Evolutionary conservation across 2,888 invertebrate genomes (phyloP), one percentile per base, ranked within the genome.

Genomic region (Kuschelorhynchus macadamiae): DNA sequence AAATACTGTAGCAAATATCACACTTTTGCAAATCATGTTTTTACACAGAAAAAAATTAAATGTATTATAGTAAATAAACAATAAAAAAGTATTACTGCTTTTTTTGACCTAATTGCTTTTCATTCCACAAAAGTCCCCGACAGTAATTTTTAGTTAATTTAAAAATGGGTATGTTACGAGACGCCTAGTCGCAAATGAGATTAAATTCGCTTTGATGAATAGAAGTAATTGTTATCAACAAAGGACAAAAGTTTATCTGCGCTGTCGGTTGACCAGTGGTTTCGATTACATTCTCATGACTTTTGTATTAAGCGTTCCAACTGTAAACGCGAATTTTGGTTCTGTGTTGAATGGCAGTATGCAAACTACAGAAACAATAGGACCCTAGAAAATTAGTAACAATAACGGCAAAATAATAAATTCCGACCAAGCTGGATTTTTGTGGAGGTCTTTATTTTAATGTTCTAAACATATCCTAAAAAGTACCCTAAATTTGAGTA

Each of bases 191-290:
- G 25, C 36, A 12, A 36, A 36, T 36, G 12, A 11, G 12, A 36
- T 5, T 14, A 30, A 61, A 46, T 57, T 42, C 41, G 41, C n/a
- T 63, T 42, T 49, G 14, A 12, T 41, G 42, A 59, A 66, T 59
- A 46, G 21, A 53, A 44, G 25, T 25, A 25, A 50, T 66, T 66
- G 49, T 65, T 60, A 66, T 66, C 66, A 16, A 61, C 50, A 67
- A 67, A 67, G 67, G 67, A 67, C 61, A 67, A 60, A 59, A 67
- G 67, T 67, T 67, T 67, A 67, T 66, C 66, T 46, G n/a, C 36
- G 20, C 39, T 18, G 55, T 33, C 32, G 18, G 49, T 41, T 25
- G 25, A 7, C 52, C 39, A 52, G 21, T 18, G 36, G 14, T 8
- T 39, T 12, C 20, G 52, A 52, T 52, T 41, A 14, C 12, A 25